Percentiles rank a stretch among this genome's conserved stretches.
These are phyloP conservation scores for Ciconia maguari DNA, from an alignment of 2,113 vertebrate genomes.

Conservation along the genomic window DNA sequence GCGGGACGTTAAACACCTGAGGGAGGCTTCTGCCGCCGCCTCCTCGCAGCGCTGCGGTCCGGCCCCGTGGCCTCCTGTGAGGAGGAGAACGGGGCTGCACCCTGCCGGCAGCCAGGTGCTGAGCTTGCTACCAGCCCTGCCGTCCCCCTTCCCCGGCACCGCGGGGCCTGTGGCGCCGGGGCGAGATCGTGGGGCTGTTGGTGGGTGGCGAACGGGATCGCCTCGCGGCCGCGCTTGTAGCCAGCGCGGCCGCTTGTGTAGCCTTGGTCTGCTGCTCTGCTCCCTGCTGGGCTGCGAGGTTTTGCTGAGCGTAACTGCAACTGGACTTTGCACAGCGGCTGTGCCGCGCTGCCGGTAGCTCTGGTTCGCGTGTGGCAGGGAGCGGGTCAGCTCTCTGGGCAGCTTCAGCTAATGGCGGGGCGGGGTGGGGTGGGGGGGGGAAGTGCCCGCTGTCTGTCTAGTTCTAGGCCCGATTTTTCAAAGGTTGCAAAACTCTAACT, in stretches of 20 bases:
- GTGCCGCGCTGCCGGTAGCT: not conserved
- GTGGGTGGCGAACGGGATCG: not conserved
- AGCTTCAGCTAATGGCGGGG: rapidly evolving
- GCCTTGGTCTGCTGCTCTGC: not conserved
- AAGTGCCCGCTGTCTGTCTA: not conserved
- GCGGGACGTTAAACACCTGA: not conserved
- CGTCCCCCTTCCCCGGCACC: not conserved
- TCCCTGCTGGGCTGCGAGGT: not conserved
- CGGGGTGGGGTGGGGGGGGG: rapidly evolving
- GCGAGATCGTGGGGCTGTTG: not conserved
- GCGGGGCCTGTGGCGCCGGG: not conserved
- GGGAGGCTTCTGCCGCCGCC: not conserved
- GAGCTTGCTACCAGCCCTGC: not conserved
- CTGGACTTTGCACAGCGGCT: not conserved
- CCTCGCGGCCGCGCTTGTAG: too few species aligned
- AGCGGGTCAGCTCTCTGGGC: not conserved
- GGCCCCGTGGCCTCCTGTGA: not conserved
- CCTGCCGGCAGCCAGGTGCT: not conserved
- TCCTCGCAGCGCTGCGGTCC: not conserved
- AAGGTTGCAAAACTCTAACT: not conserved
- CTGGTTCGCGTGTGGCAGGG: not conserved
- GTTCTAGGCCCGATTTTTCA: rapidly evolving
- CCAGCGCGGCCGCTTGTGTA: too few species aligned
- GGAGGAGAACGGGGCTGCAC: too few species aligned
- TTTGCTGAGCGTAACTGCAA: rapidly evolving